Base-by-base conservation (phyloP, 2,113 vertebrate genomes). In the Prolemur simus region DNA sequence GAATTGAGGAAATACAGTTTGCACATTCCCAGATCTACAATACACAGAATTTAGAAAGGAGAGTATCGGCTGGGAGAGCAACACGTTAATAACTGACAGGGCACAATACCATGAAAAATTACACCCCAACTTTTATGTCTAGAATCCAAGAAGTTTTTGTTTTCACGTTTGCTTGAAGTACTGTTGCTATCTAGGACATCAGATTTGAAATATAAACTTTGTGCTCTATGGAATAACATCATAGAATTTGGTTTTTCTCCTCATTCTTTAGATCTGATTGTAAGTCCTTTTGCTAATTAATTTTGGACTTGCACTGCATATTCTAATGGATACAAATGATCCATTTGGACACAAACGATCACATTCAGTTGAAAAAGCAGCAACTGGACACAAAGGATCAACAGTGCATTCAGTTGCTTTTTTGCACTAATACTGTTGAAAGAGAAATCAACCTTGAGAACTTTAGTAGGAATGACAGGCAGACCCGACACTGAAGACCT, bases 391-490 rank as follows among this genome's bases (percentile, higher is more conserved):
- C 14, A 64, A 47, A 58, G 0, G 23, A 29, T 34, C 80, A 89
- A 32, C 18, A 81, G 78, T 42, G 12, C 12, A 80, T 73, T 58
- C 60, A 37, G 23, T 39, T 81, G 27, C 25, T 68, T 91, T 29
- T 78, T 63, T 37, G n/a, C 9, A 69, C 4, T 45, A 74, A 42
- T 76, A 32, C 8, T 82, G 4, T 58, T 56, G 34, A 92, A 76
- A 94, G 17, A 81, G 21, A 92, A 92, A 42, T 86, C 18, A 74
- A 42, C 52, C 21, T 94, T 45, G 56, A 73, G 56, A 82, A 54
- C 27, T 76, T 32, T 69, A 47, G 37, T 60, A 68, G 77, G 13
- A 84, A 77, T 54, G 60, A 69, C 52, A 64, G 42, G 25, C 2
- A 88, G 37, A 23, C 12, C 14, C 17, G 14, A 56, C 0, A 27